A percentile compares a stretch with the other conserved stretches of the same genome.
Conservation (phyloP, 1,140 invertebrate genomes). For the Cotesia chilonis region DNA sequence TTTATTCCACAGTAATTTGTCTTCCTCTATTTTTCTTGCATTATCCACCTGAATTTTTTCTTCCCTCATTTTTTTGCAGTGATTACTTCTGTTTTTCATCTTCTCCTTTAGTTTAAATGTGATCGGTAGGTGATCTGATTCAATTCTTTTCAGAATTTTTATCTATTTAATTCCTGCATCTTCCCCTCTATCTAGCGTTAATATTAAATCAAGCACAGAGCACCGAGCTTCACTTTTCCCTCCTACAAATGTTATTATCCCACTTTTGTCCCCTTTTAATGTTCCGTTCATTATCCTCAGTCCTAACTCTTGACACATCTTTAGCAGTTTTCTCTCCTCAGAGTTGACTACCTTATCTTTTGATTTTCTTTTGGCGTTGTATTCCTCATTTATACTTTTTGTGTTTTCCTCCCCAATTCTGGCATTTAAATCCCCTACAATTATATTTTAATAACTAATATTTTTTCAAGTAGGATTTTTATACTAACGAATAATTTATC, state of each 20-base stretch:
- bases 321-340: slow-evolving; percentile 30
- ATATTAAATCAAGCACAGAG: slow-evolving; percentile 17
- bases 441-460: neutral
- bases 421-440: slow-evolving; percentile 34
- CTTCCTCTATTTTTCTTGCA: slow-evolving; percentile 23
- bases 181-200: neutral
- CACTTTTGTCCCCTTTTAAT: neutral
- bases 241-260: slow-evolving; percentile 20
- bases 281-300: slow-evolving; percentile 4
- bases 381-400: neutral
- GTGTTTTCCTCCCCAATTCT: slow-evolving; percentile 22
- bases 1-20: too few species aligned
- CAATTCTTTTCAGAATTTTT: slow-evolving; percentile 1
- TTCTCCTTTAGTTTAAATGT: too few species aligned
- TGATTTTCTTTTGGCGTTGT: neutral
- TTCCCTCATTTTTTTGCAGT: slow-evolving; percentile 36
- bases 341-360: slow-evolving; percentile 27
- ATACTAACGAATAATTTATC: too few species aligned
- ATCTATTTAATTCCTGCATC: neutral
- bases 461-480: too few species aligned
- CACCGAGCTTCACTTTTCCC: neutral
- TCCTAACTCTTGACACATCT: slow-evolving; percentile 10
- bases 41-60: slow-evolving; percentile 44
- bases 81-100: neutral
- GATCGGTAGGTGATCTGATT: slow-evolving; percentile 26